Percentiles rank a stretch among this genome's conserved stretches.
Conservation (phyloP, 2,888 invertebrate species). For the Chesias legatella region DNA sequence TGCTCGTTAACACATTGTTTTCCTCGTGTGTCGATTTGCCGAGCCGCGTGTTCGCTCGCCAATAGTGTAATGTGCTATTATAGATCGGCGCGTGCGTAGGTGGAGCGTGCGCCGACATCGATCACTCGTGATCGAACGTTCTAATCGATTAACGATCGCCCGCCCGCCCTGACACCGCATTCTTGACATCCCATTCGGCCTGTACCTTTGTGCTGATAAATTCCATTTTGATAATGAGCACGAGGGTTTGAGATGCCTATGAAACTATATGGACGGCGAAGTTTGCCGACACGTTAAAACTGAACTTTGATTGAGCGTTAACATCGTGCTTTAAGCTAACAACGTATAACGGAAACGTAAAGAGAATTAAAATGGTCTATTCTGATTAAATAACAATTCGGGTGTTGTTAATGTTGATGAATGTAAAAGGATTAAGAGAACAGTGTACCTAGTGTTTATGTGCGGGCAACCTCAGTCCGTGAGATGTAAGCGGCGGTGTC, state of each 20-base stretch:
- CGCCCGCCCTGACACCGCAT: constrained; percentile 48
- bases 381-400: too few relatives aligned
- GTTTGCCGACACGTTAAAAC: too few relatives aligned
- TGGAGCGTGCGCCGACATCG: constrained; percentile 53
- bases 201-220: constrained; percentile 34
- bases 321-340: too few relatives aligned
- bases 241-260: constrained; percentile 10
- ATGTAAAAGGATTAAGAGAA: too few relatives aligned
- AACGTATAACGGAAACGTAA: too few relatives aligned
- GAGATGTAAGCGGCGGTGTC: constrained; percentile 34
- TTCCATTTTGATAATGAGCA: constrained; percentile 18
- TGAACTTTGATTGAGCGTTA: too few relatives aligned
- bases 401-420: too few relatives aligned
- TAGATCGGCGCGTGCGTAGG: constrained; percentile 53
- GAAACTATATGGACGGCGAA: neutral
- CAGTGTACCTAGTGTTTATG: constrained; percentile 3
- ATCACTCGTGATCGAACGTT: constrained; percentile 71
- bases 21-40: constrained; percentile 69
- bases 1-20: constrained; percentile 73
- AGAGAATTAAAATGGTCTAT: too few relatives aligned
- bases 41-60: constrained; percentile 55
- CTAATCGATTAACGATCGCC: constrained; percentile 63
- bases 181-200: constrained; percentile 47
- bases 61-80: constrained; percentile 63
- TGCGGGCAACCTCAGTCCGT: constrained; percentile 5